Conservation (phyloP, 1,140 invertebrate species). For the Campodea augens region DNA sequence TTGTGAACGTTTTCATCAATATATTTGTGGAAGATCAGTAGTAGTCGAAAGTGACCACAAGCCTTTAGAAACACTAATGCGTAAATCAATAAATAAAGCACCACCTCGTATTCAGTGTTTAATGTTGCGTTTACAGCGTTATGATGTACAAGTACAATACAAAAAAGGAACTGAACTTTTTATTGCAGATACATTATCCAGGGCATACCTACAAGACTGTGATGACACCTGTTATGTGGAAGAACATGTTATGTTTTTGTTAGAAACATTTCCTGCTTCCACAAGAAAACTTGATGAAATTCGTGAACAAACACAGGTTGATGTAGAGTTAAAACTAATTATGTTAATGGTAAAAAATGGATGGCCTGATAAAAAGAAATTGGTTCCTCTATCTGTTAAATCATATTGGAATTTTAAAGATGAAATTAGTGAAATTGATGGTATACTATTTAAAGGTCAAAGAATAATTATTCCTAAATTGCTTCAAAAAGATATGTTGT, state of each 20-base stretch:
- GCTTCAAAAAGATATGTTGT: neutral
- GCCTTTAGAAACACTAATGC: conserved; percentile 13
- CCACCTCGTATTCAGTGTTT: conserved; percentile 15
- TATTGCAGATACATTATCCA: conserved; percentile 1
- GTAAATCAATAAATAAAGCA: conserved; percentile 14
- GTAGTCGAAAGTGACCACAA: conserved; percentile 16
- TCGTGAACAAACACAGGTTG: neutral
- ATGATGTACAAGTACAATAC: conserved; percentile 3
- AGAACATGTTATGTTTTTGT: conserved; percentile 1
- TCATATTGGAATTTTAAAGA: neutral
- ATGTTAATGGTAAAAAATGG: neutral
- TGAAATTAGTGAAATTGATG: neutral
- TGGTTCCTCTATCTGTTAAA: neutral
- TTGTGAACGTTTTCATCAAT: conserved; percentile 10
- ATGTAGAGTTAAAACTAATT: neutral
- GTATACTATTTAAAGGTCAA: neutral
- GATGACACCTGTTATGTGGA: neutral
- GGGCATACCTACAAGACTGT: neutral
- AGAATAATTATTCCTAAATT: neutral
- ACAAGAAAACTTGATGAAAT: conserved; percentile 12
- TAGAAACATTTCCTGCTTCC: neutral
- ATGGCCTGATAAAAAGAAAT: neutral
- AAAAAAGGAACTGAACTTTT: conserved; percentile 6
- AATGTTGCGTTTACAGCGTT: conserved; percentile 11
- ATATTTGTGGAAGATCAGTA: neutral